These are phyloP conservation scores for Saccostrea glomerata DNA, from an alignment of 1,140 invertebrate species.

Conservation along the genomic window DNA sequence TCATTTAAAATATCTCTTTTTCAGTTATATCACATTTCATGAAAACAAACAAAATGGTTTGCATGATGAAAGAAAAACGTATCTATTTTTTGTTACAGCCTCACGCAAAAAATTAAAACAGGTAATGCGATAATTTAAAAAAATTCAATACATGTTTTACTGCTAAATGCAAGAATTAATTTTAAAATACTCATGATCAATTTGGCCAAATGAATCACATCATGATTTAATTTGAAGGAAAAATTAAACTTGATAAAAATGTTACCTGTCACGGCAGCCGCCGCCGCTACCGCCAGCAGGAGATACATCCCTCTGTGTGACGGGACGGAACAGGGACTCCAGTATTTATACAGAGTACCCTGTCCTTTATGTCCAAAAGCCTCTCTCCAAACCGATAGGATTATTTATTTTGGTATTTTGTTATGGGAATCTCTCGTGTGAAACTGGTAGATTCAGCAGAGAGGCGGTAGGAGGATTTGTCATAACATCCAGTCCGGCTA, in stretches of 20 bases:
- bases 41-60: too few species aligned
- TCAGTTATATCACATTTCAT: too few species aligned
- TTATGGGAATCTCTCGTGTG: slow-evolving; percentile 2
- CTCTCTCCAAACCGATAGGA: not conserved
- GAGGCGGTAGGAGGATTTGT: not conserved
- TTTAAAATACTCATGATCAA: too few species aligned
- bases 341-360: not conserved
- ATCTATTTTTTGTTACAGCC: too few species aligned
- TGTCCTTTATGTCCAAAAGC: not conserved
- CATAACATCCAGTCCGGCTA: slow-evolving; percentile 8
- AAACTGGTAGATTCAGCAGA: not conserved
- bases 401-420: slow-evolving; percentile 10
- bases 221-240: too few species aligned
- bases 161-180: too few species aligned
- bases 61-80: too few species aligned
- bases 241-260: not conserved
- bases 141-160: too few species aligned
- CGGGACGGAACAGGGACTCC: not conserved
- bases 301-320: not conserved
- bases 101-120: too few species aligned
- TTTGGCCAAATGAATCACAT: too few species aligned
- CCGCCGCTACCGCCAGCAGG: not conserved
- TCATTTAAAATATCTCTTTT: too few species aligned
- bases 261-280: not conserved
- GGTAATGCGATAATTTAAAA: too few species aligned